A percentile compares a stretch with the other conserved stretches of the same genome.
Evolutionary conservation across 2,888 invertebrate species (phyloP).

Genomic region (Phasia obesa): DNA sequence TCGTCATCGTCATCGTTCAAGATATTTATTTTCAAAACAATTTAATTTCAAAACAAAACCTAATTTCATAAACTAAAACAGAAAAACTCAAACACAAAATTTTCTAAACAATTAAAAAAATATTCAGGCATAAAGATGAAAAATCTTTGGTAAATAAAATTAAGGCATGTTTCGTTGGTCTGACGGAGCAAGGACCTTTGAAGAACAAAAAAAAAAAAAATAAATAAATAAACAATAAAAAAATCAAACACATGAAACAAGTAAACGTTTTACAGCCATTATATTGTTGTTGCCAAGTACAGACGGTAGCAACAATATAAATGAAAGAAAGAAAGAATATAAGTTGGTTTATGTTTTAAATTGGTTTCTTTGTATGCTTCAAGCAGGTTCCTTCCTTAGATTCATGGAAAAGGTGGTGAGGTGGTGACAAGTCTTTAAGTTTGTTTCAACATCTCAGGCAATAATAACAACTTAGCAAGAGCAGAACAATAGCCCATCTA

Average conservation of each 20-base stretch:
- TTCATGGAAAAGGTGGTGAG: neutral
- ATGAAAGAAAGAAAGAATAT: neutral
- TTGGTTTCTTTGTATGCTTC: neutral
- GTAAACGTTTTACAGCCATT: neutral
- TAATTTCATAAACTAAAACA: neutral
- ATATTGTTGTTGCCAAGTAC: neutral
- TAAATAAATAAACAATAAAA: neutral
- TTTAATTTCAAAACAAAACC: neutral
- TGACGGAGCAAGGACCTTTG: conserved; percentile 14
- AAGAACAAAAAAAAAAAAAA: neutral
- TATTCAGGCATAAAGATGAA: conserved; percentile 17
- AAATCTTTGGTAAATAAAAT: conserved; percentile 4
- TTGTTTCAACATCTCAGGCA: conserved; percentile 5
- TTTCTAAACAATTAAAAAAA: conserved; percentile 54
- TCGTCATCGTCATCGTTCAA: neutral
- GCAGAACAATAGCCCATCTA: neutral
- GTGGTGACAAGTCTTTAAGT: conserved; percentile 36
- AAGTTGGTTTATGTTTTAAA: neutral
- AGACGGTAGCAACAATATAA: neutral
- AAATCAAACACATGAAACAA: neutral
- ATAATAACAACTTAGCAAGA: neutral
- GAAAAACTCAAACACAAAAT: neutral
- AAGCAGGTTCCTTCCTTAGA: neutral
- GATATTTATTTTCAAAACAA: neutral
- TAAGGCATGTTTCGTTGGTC: neutral